Conservation (phyloP, 2,113 vertebrate genomes). For the Danionella cerebrum region DNA sequence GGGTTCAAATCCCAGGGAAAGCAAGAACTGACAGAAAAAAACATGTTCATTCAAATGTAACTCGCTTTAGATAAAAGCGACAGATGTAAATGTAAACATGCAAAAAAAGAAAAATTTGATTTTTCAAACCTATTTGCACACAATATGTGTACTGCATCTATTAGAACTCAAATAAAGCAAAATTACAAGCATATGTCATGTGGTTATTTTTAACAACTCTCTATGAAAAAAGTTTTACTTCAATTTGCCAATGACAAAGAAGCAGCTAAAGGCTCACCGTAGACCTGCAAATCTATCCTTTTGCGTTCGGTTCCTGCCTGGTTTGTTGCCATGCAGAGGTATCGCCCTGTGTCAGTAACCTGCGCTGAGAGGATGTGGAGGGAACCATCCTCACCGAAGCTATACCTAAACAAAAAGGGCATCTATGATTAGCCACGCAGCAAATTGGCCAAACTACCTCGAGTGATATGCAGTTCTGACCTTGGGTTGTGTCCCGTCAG, state of each 20-base stretch:
- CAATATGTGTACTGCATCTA: too few relatives aligned
- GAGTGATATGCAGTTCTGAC: slow-evolving; percentile 23
- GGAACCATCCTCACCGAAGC: slow-evolving; percentile 72
- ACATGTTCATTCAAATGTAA: not conserved
- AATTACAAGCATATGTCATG: too few relatives aligned
- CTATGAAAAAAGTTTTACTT: too few relatives aligned
- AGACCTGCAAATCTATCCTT: slow-evolving; percentile 78
- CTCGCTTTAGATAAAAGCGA: not conserved
- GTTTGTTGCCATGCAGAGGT: slow-evolving; percentile 88
- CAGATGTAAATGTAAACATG: too few relatives aligned
- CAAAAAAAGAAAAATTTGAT: too few relatives aligned
- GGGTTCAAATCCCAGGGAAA: not conserved
- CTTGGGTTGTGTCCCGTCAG: slow-evolving; percentile 66
- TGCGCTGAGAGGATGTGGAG: slow-evolving; percentile 74
- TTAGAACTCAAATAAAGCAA: too few relatives aligned
- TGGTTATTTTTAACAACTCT: too few relatives aligned
- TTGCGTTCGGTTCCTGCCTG: slow-evolving; percentile 79
- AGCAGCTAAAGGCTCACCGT: slow-evolving; percentile 64
- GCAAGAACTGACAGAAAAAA: not conserved
- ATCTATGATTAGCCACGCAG: not conserved
- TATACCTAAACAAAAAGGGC: slow-evolving; percentile 64
- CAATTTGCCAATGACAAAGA: not conserved
- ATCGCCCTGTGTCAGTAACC: slow-evolving; percentile 78
- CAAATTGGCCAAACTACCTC: not conserved
- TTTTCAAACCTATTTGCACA: too few relatives aligned